Conservation (phyloP, 92 coral and sea anemone genomes). For the Zoanthus solanderi region DNA sequence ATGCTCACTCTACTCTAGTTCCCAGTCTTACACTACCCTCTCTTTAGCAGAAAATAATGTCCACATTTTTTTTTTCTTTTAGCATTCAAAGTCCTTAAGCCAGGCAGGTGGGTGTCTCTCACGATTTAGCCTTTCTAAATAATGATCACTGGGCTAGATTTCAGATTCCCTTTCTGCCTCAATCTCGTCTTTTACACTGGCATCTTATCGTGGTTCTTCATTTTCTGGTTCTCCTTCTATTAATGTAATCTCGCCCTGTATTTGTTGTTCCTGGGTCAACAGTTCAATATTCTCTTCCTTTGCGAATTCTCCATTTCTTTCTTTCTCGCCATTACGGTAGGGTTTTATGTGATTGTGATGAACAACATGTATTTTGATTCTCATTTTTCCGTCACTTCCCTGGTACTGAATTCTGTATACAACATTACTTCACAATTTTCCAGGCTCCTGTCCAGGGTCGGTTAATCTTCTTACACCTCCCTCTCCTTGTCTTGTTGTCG, state of each 20-base stretch:
- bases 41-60: neutral
- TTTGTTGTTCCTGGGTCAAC: neutral
- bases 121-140: neutral
- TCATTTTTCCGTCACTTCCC: neutral
- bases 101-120: neutral
- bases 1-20: neutral
- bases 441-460: neutral
- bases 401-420: neutral
- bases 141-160: neutral
- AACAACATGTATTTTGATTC: neutral
- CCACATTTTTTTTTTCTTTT: neutral
- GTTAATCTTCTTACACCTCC: neutral
- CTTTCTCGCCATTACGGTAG: neutral
- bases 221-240: neutral
- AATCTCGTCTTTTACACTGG: neutral
- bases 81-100: neutral
- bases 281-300: neutral
- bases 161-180: neutral
- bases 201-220: neutral
- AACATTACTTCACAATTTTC: neutral
- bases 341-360: neutral
- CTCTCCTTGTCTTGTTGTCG: neutral
- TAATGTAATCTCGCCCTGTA: neutral
- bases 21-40: neutral
- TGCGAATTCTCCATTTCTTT: neutral